Percentiles rank a stretch among this genome's conserved stretches.
These are phyloP conservation scores for Cherax destructor DNA, from an alignment of 1,140 invertebrate genomes.

Conservation along the genomic window DNA sequence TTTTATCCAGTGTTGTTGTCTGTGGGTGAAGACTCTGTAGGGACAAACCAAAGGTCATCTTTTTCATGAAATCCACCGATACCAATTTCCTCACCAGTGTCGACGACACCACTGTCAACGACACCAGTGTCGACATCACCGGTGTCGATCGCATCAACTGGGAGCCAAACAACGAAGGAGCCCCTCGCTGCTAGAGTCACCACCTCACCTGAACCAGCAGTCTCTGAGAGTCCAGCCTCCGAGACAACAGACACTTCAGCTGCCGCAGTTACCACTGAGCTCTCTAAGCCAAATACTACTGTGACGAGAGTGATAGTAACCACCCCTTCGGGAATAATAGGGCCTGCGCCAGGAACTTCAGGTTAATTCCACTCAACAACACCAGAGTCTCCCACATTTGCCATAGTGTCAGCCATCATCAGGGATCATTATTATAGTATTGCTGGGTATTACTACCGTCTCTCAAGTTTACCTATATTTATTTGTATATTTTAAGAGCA, in stretches of 20 bases:
- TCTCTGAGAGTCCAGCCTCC: neutral
- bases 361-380: no score
- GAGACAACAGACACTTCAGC: no score
- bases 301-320: no score
- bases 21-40: neutral
- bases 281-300: neutral
- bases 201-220: neutral
- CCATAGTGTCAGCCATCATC: no score
- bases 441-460: no score
- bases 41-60: neutral
- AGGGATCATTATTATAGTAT: no score
- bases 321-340: no score
- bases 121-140: neutral
- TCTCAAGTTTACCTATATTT: no score
- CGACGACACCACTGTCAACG: neutral
- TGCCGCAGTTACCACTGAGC: neutral
- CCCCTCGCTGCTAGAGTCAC: neutral
- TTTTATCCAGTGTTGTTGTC: neutral
- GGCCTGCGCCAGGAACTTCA: no score
- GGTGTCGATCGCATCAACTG: neutral
- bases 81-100: slow-evolving; percentile 8
- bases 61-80: slow-evolving; percentile 8
- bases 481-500: no score
- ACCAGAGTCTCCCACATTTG: no score
- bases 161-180: neutral